Evolutionary conservation across 2,113 vertebrate species (phyloP).

Genomic region (Oreocharis arfaki): DNA sequence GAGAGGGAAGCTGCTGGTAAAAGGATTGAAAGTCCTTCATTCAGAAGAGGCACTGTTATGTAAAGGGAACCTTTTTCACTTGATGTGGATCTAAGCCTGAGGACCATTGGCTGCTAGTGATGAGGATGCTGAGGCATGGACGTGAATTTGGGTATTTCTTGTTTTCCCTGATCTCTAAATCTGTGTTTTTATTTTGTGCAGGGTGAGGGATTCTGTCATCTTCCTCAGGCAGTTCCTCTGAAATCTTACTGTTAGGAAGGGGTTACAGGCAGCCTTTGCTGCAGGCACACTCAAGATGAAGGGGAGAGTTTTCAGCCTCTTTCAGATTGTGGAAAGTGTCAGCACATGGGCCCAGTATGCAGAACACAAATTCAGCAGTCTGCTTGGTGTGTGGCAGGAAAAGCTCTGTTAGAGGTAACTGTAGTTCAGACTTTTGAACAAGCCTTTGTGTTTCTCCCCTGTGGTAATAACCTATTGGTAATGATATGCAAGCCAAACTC

Average conservation of each 20-base stretch:
- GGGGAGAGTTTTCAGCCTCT: not conserved
- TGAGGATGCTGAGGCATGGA: not conserved
- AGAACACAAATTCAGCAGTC: not conserved
- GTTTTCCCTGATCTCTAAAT: not conserved
- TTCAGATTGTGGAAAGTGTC: not conserved
- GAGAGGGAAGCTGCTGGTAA: not conserved
- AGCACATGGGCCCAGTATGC: not conserved
- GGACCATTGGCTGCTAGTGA: not conserved
- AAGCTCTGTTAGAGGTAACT: not conserved
- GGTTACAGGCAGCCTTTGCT: not conserved
- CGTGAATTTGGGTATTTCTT: not conserved
- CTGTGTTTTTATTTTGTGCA: not conserved
- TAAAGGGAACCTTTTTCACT: not conserved
- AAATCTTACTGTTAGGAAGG: not conserved
- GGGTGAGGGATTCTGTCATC: not conserved
- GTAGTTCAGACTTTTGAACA: not conserved
- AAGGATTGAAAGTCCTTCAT: not conserved
- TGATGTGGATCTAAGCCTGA: rapidly evolving
- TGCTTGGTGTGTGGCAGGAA: not conserved
- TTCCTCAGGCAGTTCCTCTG: not conserved
- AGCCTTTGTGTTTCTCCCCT: not conserved
- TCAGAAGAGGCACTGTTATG: not conserved
- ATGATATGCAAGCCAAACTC: not conserved
- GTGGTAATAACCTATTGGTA: not conserved
- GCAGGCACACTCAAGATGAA: not conserved